These are phyloP conservation scores for Bostrychus sinensis DNA, from an alignment of 2,113 vertebrate species.

Conservation along the genomic window DNA sequence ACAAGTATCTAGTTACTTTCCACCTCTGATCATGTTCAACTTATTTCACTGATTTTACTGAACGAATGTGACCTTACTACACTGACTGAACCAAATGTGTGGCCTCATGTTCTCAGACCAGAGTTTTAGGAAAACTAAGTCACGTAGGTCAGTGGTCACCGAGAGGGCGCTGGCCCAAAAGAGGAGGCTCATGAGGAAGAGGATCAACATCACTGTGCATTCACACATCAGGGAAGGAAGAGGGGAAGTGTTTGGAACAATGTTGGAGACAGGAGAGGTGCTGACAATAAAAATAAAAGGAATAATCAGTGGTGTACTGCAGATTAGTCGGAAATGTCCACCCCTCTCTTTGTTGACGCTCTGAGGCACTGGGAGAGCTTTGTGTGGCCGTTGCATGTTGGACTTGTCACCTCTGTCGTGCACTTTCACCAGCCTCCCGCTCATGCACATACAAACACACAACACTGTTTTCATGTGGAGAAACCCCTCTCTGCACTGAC, in stretches of 20 bases:
- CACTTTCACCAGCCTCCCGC: too few relatives aligned
- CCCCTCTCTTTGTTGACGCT: constrained; percentile 41
- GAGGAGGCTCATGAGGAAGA: background rate
- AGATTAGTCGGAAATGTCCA: constrained; percentile 18
- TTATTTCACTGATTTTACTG: background rate
- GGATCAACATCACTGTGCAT: background rate
- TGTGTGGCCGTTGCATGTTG: constrained; percentile 40
- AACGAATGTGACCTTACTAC: constrained; percentile 38
- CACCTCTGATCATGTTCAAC: too few relatives aligned
- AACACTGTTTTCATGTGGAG: background rate
- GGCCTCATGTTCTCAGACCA: constrained; percentile 22
- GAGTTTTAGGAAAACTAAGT: constrained; percentile 55
- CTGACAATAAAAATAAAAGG: constrained; percentile 16
- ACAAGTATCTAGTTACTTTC: too few relatives aligned
- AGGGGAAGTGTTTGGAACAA: background rate
- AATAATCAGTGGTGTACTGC: background rate
- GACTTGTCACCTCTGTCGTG: constrained; percentile 16
- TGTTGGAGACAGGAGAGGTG: background rate
- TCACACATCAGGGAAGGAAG: background rate
- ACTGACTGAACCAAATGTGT: constrained; percentile 6
- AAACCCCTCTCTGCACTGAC: background rate
- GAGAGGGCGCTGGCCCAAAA: constrained; percentile 18
- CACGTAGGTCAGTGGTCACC: constrained; percentile 39
- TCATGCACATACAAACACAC: background rate
- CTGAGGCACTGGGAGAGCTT: constrained; percentile 23